Conservation (phyloP, 1,140 invertebrate genomes). For the Pseudomyrmex gracilis region DNA sequence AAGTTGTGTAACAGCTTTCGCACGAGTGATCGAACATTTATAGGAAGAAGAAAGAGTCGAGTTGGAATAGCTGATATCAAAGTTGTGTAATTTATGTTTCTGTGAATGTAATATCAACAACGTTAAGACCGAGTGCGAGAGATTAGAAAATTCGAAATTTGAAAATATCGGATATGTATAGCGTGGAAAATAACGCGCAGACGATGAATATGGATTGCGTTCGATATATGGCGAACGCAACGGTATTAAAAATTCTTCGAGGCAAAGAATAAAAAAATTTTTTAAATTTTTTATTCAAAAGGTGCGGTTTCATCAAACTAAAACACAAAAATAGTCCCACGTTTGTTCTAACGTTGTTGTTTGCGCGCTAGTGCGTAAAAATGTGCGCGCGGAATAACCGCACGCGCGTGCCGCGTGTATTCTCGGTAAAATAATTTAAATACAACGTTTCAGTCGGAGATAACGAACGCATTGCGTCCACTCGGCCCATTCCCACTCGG, state of each 20-base stretch:
- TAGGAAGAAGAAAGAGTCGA: neutral
- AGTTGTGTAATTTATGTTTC: too few relatives aligned
- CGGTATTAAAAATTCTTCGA: neutral
- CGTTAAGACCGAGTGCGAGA: too few relatives aligned
- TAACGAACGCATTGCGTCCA: conserved; percentile 9
- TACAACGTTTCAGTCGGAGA: neutral
- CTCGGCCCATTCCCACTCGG: neutral
- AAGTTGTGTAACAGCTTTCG: neutral
- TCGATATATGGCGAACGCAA: too few relatives aligned
- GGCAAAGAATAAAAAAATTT: neutral
- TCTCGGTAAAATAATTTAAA: neutral
- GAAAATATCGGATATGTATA: too few relatives aligned
- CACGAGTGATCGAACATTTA: neutral
- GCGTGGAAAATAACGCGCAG: too few relatives aligned
- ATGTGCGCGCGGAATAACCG: neutral
- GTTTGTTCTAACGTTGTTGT: neutral
- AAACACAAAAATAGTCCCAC: too few relatives aligned
- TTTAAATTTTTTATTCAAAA: neutral
- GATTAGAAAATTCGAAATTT: too few relatives aligned
- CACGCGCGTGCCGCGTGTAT: neutral
- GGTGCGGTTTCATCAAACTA: neutral
- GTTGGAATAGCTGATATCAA: too few relatives aligned
- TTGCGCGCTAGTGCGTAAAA: too few relatives aligned
- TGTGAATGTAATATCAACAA: too few relatives aligned
- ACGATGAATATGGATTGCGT: too few relatives aligned